Percentiles rank a stretch among this genome's conserved stretches.
phyloP scores from a whole-genome alignment of 2,797 vertebrate species.

The Clarias pachynema region DNA sequence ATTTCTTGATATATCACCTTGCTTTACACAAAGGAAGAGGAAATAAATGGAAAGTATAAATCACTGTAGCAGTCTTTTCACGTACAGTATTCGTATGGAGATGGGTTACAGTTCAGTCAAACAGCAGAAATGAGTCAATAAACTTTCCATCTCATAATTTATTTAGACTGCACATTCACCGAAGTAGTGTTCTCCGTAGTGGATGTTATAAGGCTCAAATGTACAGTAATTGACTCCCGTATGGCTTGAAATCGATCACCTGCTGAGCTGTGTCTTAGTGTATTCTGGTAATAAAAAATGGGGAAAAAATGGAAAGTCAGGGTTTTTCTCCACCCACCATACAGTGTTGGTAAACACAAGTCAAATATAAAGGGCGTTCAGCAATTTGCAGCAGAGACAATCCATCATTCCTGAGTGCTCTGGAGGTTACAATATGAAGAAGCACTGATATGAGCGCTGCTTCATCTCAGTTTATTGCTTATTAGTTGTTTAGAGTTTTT shows the following conservation, averaged over 20 bases:
- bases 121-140: constrained; percentile 55
- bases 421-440: constrained; percentile 14
- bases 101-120: constrained; percentile 49
- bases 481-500: constrained; percentile 12
- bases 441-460: constrained; percentile 10
- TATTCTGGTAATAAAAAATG: constrained; percentile 4
- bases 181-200: not conserved
- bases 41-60: constrained; percentile 12
- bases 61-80: constrained; percentile 41
- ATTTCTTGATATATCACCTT: constrained; percentile 54
- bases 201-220: constrained; percentile 15
- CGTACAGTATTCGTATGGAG: constrained; percentile 54
- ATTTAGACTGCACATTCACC: constrained; percentile 61
- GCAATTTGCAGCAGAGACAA: not conserved
- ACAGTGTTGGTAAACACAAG: constrained; percentile 16
- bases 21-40: constrained; percentile 58
- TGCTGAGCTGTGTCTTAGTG: constrained; percentile 32
- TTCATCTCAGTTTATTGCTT: constrained; percentile 21
- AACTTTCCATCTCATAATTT: constrained; percentile 61
- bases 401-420: not conserved
- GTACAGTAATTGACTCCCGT: constrained; percentile 22
- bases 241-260: constrained; percentile 25
- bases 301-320: not conserved
- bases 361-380: constrained; percentile 12
- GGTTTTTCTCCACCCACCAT: not conserved